Percentiles rank a stretch among this genome's conserved stretches.
phyloP scores from a whole-genome alignment of 2,888 invertebrate genomes.

The Drosophila lacicola region DNA sequence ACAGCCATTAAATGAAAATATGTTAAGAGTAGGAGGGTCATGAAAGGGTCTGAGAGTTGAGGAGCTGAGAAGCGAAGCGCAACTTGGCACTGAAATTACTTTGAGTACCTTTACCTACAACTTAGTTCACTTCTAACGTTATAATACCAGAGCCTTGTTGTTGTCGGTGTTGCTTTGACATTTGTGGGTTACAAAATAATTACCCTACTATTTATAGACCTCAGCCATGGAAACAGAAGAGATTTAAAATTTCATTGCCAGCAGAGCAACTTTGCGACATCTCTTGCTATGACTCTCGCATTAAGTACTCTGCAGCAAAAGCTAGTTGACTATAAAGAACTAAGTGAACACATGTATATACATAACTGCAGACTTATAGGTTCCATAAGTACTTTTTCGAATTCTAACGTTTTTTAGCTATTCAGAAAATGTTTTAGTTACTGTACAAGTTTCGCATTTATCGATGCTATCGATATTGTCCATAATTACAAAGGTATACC shows the following conservation, averaged over 20 bases:
- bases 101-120: slow-evolving; percentile 53
- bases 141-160: slow-evolving; percentile 37
- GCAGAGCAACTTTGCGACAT: background rate
- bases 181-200: slow-evolving; percentile 74
- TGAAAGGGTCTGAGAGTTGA: slow-evolving; percentile 10
- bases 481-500: slow-evolving; percentile 18
- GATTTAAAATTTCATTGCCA: slow-evolving; percentile 4
- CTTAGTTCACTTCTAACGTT: slow-evolving; percentile 46
- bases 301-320: slow-evolving; percentile 4
- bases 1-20: slow-evolving; percentile 66
- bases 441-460: too few species aligned
- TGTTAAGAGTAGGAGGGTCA: slow-evolving; percentile 14
- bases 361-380: background rate
- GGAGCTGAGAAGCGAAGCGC: slow-evolving; percentile 25
- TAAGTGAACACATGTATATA: too few species aligned
- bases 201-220: slow-evolving; percentile 62
- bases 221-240: slow-evolving; percentile 29
- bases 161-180: slow-evolving; percentile 59
- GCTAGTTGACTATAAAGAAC: background rate
- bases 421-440: too few species aligned
- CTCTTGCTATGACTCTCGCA: slow-evolving; percentile 1
- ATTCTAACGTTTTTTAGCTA: too few species aligned
- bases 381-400: too few species aligned
- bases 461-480: background rate
- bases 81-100: slow-evolving; percentile 57